These are phyloP conservation scores for Erythrocercus mccallii DNA, from an alignment of 2,113 vertebrate genomes.

Conservation along the genomic window DNA sequence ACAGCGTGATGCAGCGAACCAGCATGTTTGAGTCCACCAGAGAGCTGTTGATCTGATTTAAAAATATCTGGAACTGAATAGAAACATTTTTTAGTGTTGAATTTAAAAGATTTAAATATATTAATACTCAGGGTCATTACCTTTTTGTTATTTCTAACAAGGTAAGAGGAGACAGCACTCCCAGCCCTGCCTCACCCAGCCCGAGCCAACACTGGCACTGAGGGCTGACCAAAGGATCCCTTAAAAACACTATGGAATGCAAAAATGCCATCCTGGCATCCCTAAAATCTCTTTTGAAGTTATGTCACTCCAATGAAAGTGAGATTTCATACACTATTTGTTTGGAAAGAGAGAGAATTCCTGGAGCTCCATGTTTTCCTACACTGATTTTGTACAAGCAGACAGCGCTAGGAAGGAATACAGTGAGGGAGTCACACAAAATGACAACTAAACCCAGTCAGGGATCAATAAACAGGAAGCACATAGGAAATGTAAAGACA, in stretches of 20 bases:
- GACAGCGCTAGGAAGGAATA: neutral
- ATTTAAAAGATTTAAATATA: neutral
- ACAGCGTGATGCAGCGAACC: constrained; percentile 94
- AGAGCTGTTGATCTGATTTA: constrained; percentile 97
- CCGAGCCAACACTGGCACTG: neutral
- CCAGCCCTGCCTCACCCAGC: neutral
- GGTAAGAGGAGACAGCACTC: neutral
- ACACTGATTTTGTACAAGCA: neutral
- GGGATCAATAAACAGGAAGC: neutral
- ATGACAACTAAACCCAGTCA: neutral
- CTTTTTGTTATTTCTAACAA: neutral
- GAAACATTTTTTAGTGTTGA: neutral
- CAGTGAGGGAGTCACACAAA: neutral
- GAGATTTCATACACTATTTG: neutral
- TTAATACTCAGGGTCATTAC: neutral
- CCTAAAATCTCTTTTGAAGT: neutral
- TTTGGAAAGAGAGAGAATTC: neutral
- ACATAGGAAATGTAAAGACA: neutral
- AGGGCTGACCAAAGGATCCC: neutral
- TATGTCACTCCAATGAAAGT: neutral
- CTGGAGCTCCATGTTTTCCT: neutral
- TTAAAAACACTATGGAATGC: neutral
- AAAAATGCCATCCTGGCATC: neutral
- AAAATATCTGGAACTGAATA: constrained; percentile 92
- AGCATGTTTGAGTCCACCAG: constrained; percentile 98